These are phyloP conservation scores for Anarhynchus alexandrinus DNA, from an alignment of 2,113 vertebrate species.

Conservation along the genomic window DNA sequence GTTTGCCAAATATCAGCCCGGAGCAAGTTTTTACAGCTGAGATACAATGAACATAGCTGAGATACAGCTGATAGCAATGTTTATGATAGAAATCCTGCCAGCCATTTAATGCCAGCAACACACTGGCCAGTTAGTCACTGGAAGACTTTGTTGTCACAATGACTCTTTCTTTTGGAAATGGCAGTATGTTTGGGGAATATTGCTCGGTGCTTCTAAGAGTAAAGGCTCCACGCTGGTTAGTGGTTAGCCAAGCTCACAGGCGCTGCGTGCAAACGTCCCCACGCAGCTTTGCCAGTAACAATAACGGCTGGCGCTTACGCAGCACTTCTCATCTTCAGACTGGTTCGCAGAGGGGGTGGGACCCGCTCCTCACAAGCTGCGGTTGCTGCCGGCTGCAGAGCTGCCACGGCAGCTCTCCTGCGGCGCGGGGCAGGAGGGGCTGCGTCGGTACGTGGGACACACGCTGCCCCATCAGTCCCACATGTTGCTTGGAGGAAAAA, in stretches of 20 bases:
- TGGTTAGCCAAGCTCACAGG: not conserved
- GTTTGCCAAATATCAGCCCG: not conserved
- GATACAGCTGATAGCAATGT: not conserved
- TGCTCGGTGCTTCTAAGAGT: not conserved
- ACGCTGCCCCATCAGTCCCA: not conserved
- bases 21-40: constrained; percentile 15
- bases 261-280: not conserved
- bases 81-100: not conserved
- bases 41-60: not conserved
- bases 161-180: not conserved
- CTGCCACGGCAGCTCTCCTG: not conserved
- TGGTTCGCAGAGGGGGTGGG: not conserved
- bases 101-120: not conserved
- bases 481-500: not conserved
- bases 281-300: not conserved
- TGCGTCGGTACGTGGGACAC: fast-evolving
- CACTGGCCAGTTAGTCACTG: not conserved
- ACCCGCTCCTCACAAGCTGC: not conserved
- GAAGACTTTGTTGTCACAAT: not conserved
- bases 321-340: not conserved
- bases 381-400: not conserved
- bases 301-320: not conserved
- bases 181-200: not conserved
- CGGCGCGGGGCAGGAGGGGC: not conserved
- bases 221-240: not conserved